Evolutionary conservation across 2,888 invertebrate genomes (phyloP), one percentile per base, ranked within the genome.

Genomic region (Maniola hyperantus): DNA sequence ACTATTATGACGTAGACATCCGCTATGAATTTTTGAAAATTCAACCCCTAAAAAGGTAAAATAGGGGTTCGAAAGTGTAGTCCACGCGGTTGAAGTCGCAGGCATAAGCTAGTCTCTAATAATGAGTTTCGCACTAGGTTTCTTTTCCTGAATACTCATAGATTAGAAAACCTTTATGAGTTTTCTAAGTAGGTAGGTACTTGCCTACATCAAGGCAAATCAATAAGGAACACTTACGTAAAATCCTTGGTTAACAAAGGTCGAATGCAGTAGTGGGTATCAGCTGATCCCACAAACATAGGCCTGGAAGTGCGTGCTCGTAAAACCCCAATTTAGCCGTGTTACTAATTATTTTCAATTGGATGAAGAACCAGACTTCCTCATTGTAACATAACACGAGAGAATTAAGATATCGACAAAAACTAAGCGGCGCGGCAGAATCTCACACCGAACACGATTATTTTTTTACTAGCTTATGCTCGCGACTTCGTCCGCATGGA

Each of bases 161-260:
- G 20, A 46, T 59, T 2, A 59, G 26, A 33, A 8, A 2, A 46
- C 13, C n/a, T n/a, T n/a, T 33, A 58, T 59, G 15, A 59, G n/a
- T 18, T n/a, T 15, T 39, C 8, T 6, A 39, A 1, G 5, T 26
- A 34, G 5, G 11, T 10, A 46, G 26, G 4, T 26, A 39, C 26
- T n/a, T 15, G 10, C 33, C n/a, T 46, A 7, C 34, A 18, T 18
- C 15, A 58, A 59, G 59, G 42, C 15, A 18, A 59, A 51, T 15
- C 42, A 36, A 67, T 44, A 36, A 65, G 55, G 57, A 65, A 59
- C 59, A 60, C 60, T 36, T 36, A 50, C 20, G 15, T 13, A 4
- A 1, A 18, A 26, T 13, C 20, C 39, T 20, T 42, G 39, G 57
- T 18, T 42, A 42, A 5, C 13, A 48, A 34, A 60, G 60, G 60